These are phyloP conservation scores for Philotrypesis tridentata DNA, from an alignment of 1,140 invertebrate species.

Conservation along the genomic window DNA sequence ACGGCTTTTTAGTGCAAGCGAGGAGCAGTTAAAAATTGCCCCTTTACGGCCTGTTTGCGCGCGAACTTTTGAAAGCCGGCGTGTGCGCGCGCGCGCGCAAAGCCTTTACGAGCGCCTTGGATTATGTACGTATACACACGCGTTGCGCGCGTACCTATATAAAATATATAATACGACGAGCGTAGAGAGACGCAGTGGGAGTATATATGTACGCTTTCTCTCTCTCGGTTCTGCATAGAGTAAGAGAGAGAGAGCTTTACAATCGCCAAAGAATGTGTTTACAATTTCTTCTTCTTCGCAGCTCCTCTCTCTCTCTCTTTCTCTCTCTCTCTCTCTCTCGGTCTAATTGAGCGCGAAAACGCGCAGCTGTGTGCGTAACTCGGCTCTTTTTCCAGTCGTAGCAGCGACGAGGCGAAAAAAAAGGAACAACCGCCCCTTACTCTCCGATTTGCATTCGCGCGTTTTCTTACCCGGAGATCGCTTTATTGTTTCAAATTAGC, in stretches of 20 bases:
- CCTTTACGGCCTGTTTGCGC: neutral
- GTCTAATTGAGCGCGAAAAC: slow-evolving; percentile 38
- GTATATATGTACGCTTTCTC: too few species aligned
- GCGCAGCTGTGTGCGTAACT: neutral
- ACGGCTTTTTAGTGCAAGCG: neutral
- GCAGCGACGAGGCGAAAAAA: too few species aligned
- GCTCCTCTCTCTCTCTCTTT: too few species aligned
- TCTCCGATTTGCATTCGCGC: too few species aligned
- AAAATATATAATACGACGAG: too few species aligned
- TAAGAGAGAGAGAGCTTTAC: too few species aligned
- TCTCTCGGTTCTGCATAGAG: too few species aligned
- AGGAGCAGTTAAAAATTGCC: slow-evolving; percentile 5
- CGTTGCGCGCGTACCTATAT: too few species aligned
- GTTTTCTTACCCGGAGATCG: neutral
- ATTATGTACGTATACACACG: neutral
- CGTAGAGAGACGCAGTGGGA: too few species aligned
- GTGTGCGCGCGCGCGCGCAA: too few species aligned
- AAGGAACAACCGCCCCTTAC: too few species aligned
- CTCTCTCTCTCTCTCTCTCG: too few species aligned
- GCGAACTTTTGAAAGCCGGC: neutral
- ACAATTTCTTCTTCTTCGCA: neutral
- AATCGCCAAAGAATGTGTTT: neutral
- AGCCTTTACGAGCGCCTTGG: neutral
- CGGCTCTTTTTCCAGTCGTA: neutral
- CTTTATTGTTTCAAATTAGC: slow-evolving; percentile 51